phyloP scores from a whole-genome alignment of 2,888 invertebrate species.

The Exephanes ischioxanthus region DNA sequence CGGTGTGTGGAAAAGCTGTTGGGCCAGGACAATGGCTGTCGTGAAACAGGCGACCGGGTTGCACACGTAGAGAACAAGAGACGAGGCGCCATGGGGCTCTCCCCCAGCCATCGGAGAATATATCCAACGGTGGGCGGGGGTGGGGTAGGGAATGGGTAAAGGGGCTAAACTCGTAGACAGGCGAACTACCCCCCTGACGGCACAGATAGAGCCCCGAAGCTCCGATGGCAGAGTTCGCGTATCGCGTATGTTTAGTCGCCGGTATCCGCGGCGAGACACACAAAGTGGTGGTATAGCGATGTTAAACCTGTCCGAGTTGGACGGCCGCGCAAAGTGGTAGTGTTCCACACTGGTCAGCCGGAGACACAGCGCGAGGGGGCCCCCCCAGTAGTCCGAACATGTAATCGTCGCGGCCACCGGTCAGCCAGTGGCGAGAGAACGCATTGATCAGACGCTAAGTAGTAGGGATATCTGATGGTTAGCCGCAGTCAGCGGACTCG shows the following conservation, averaged over 20 bases:
- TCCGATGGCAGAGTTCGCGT: constrained; percentile 2
- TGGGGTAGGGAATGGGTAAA: background rate
- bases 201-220: constrained; percentile 21
- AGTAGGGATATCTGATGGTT: constrained; percentile 61
- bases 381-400: constrained; percentile 54
- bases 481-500: constrained; percentile 55
- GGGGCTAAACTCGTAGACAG: constrained; percentile 48
- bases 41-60: constrained; percentile 30
- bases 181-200: constrained; percentile 46
- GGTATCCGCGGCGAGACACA: constrained; percentile 2
- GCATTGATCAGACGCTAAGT: constrained; percentile 62
- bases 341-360: constrained; percentile 65
- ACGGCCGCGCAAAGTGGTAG: constrained; percentile 59
- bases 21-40: constrained; percentile 58
- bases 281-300: constrained; percentile 22
- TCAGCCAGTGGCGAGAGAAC: constrained; percentile 51
- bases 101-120: constrained; percentile 22
- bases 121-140: background rate
- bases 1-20: constrained; percentile 60
- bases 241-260: constrained; percentile 9
- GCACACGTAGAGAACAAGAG: constrained; percentile 42
- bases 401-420: constrained; percentile 54
- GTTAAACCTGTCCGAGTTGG: constrained; percentile 14
- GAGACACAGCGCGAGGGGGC: constrained; percentile 1
- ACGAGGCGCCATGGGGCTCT: background rate